Conservation (phyloP, 2,888 invertebrate genomes). For the Lathronympha strigana region DNA sequence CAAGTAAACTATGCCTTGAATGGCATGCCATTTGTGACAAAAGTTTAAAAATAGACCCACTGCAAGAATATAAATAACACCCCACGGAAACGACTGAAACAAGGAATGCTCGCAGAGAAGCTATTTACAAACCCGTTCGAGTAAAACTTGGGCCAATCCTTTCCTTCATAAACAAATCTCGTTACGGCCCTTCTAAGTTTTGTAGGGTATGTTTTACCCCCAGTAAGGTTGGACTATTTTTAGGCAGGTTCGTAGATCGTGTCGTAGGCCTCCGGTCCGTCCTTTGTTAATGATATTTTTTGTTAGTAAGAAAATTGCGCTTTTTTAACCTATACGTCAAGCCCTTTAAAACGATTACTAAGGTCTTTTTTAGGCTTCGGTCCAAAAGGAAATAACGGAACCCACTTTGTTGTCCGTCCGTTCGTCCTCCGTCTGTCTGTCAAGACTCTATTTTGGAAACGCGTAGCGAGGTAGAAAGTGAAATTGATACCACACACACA, state of each 20-base stretch:
- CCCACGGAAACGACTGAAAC: slow-evolving; percentile 13
- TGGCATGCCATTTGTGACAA: slow-evolving; percentile 9
- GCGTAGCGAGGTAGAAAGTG: no score
- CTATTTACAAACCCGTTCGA: slow-evolving; percentile 14
- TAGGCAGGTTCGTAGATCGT: neutral
- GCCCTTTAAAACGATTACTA: no score
- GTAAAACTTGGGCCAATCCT: slow-evolving; percentile 8
- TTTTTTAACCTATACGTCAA: no score
- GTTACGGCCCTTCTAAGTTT: slow-evolving; percentile 7
- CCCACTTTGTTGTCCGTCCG: no score
- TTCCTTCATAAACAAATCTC: slow-evolving; percentile 22
- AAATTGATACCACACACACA: no score
- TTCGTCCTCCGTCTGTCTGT: no score
- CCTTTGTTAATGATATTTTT: no score
- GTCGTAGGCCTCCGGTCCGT: no score
- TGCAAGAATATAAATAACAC: slow-evolving; percentile 24
- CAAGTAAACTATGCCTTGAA: neutral
- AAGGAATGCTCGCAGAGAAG: slow-evolving; percentile 24
- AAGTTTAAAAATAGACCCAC: neutral
- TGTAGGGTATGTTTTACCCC: neutral
- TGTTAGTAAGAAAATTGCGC: no score
- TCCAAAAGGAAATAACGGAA: no score
- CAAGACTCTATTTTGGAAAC: no score
- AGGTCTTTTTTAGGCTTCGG: no score
- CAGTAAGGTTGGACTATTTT: neutral